These are phyloP conservation scores for Karalla daura DNA, from an alignment of 2,797 vertebrate species.

Conservation along the genomic window DNA sequence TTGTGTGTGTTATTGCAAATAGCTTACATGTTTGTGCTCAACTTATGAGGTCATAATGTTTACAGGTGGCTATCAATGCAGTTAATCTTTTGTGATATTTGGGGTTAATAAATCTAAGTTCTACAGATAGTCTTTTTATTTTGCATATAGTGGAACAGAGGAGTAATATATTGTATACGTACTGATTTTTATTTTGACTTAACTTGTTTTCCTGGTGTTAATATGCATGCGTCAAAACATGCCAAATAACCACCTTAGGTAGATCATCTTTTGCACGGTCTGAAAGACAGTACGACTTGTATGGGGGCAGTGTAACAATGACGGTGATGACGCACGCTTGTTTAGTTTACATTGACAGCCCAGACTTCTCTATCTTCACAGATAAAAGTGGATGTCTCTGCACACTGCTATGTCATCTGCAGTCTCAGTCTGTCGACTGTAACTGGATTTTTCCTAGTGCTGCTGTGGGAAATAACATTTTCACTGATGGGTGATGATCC, in stretches of 20 bases:
- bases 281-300: slow-evolving; percentile 19
- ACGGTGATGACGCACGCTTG: slow-evolving; percentile 18
- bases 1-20: slow-evolving; percentile 3
- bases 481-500: slow-evolving; percentile 24
- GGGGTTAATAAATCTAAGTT: not conserved
- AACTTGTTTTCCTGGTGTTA: slow-evolving; percentile 31
- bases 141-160: slow-evolving; percentile 31
- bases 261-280: slow-evolving; percentile 9
- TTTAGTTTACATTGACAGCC: slow-evolving; percentile 41
- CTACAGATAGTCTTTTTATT: not conserved
- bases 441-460: slow-evolving; percentile 37
- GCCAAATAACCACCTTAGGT: not conserved
- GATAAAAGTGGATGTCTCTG: slow-evolving; percentile 44
- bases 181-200: slow-evolving; percentile 9
- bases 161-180: not conserved
- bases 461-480: slow-evolving; percentile 31
- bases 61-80: slow-evolving; percentile 39
- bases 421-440: slow-evolving; percentile 23
- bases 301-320: slow-evolving; percentile 24
- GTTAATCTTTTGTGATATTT: slow-evolving; percentile 3
- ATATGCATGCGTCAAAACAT: slow-evolving; percentile 35
- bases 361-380: slow-evolving; percentile 39
- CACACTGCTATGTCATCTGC: slow-evolving; percentile 33
- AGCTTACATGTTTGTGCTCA: slow-evolving; percentile 5
- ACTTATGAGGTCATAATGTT: slow-evolving; percentile 38